Conservation (phyloP, 2,888 invertebrate species). For the Luperina nickerlii region DNA sequence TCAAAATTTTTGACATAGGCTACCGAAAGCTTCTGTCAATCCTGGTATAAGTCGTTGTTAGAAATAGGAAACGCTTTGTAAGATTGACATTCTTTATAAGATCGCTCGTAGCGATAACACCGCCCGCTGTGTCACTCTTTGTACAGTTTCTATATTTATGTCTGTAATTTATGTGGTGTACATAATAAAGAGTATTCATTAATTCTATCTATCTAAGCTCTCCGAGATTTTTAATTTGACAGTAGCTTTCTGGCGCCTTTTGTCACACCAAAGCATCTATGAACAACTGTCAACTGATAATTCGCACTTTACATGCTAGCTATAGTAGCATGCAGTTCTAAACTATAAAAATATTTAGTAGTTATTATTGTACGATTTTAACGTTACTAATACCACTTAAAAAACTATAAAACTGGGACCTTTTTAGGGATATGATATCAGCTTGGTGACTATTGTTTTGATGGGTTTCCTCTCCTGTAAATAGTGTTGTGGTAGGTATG, state of each 20-base stretch:
- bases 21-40: background rate
- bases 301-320: slow-evolving; percentile 52
- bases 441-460: slow-evolving; percentile 7
- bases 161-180: too few relatives aligned
- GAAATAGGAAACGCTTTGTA: background rate
- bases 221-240: background rate
- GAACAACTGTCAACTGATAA: slow-evolving; percentile 21
- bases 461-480: background rate
- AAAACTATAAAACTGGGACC: slow-evolving; percentile 33
- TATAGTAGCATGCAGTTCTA: slow-evolving; percentile 21
- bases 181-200: too few relatives aligned
- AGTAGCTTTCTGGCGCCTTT: too few relatives aligned
- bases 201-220: background rate
- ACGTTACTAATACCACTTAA: slow-evolving; percentile 9
- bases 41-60: background rate
- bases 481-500: background rate
- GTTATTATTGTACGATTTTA: slow-evolving; percentile 34
- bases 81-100: too few relatives aligned
- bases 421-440: slow-evolving; percentile 41
- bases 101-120: too few relatives aligned
- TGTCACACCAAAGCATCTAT: background rate
- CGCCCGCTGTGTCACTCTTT: too few relatives aligned
- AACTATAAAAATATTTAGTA: slow-evolving; percentile 25
- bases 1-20: background rate
- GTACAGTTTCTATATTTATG: too few relatives aligned